Conservation (phyloP, 2,797 vertebrate genomes). For the Alauda arvensis region DNA sequence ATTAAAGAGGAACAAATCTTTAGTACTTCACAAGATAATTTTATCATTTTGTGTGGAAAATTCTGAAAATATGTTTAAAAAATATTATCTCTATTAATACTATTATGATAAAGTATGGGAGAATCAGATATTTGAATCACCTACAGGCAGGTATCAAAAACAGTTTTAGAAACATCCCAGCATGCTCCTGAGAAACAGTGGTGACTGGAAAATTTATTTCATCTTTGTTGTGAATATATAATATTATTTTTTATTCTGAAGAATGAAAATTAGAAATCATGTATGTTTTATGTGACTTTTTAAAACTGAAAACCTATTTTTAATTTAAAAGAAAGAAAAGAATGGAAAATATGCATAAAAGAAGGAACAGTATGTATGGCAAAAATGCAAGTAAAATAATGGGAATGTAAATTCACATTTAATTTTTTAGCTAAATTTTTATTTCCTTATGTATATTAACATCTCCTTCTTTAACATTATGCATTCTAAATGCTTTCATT, state of each 20-base stretch:
- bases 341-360: background rate
- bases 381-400: background rate
- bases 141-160: background rate
- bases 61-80: background rate
- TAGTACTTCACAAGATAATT: background rate
- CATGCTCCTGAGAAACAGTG: background rate
- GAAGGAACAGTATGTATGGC: background rate
- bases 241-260: rapidly evolving
- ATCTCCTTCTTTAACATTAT: rapidly evolving
- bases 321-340: background rate
- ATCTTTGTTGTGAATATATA: background rate
- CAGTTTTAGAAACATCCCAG: background rate
- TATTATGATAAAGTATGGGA: background rate
- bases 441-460: background rate
- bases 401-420: background rate
- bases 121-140: background rate
- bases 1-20: background rate
- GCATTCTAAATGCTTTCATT: background rate
- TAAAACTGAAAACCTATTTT: background rate
- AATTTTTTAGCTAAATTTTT: background rate
- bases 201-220: background rate
- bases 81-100: background rate
- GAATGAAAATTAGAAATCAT: background rate
- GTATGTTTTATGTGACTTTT: background rate
- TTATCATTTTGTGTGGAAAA: background rate